Percentiles rank a stretch among this genome's conserved stretches.
These are phyloP conservation scores for Cynocephalus volans DNA, from an alignment of 2,113 vertebrate genomes.

Conservation along the genomic window DNA sequence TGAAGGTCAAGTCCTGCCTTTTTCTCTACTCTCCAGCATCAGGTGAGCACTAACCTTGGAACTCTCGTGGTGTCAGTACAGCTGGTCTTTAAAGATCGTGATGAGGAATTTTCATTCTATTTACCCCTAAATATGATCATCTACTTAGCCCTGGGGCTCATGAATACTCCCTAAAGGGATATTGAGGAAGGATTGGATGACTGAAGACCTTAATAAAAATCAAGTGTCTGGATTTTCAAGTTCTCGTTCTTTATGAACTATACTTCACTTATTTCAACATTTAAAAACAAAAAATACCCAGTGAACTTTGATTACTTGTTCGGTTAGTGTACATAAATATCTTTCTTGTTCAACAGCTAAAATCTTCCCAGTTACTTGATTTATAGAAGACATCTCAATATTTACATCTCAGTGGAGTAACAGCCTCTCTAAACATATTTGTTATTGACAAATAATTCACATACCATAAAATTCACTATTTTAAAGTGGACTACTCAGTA, in stretches of 20 bases:
- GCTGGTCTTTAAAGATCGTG: background rate
- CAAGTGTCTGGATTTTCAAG: background rate
- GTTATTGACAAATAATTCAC: background rate
- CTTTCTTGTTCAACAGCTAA: slow-evolving; percentile 2
- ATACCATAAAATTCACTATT: background rate
- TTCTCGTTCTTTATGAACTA: background rate
- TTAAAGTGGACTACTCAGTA: background rate
- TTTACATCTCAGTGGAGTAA: background rate
- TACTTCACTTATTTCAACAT: background rate
- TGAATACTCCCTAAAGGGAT: background rate
- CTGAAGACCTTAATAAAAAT: background rate
- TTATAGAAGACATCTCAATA: background rate
- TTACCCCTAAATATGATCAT: background rate
- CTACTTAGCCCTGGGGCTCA: background rate
- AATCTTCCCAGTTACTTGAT: background rate
- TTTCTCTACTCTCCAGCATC: background rate
- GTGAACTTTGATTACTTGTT: background rate
- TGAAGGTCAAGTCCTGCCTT: background rate
- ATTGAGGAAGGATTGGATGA: background rate
- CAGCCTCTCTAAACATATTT: background rate
- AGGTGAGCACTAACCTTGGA: background rate
- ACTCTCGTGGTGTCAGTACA: background rate
- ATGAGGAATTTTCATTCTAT: background rate
- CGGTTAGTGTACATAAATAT: background rate
- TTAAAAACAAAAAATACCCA: slow-evolving; percentile 23